Evolutionary conservation across 2,888 invertebrate species (phyloP).

Genomic region (Archips xylosteana): DNA sequence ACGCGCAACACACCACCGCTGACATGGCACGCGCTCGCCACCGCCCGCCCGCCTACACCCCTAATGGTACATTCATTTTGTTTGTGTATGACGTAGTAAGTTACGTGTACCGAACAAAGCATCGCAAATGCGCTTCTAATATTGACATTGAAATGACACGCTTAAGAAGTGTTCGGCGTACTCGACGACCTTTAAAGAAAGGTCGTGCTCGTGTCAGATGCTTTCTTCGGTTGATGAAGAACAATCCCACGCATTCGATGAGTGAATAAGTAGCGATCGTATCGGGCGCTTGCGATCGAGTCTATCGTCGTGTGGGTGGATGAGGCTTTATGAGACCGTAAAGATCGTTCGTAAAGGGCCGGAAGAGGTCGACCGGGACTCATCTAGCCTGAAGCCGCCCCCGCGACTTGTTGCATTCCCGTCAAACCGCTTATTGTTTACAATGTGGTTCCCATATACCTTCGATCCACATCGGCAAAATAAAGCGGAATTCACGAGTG

Average conservation of each 20-base stretch:
- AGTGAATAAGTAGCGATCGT: not conserved
- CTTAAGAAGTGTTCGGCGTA: constrained; percentile 10
- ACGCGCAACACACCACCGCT: constrained; percentile 51
- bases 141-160: constrained; percentile 22
- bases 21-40: constrained; percentile 48
- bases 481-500: constrained; percentile 53
- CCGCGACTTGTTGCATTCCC: constrained; percentile 74
- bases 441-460: constrained; percentile 61
- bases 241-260: constrained; percentile 6
- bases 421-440: constrained; percentile 60
- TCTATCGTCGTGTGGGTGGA: constrained; percentile 22
- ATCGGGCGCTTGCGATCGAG: not conserved
- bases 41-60: constrained; percentile 52
- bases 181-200: constrained; percentile 18
- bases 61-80: constrained; percentile 69
- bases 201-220: constrained; percentile 29
- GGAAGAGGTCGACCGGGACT: constrained; percentile 62
- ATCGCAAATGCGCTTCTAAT: constrained; percentile 42
- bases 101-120: constrained; percentile 43
- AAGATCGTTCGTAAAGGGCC: constrained; percentile 63
- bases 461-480: constrained; percentile 56
- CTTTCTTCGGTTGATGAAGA: constrained; percentile 29
- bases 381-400: constrained; percentile 50
- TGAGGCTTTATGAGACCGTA: constrained; percentile 53
- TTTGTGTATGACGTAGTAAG: constrained; percentile 64